These are phyloP conservation scores for Sebastolobus alascanus DNA, from an alignment of 2,797 vertebrate species.

Conservation along the genomic window DNA sequence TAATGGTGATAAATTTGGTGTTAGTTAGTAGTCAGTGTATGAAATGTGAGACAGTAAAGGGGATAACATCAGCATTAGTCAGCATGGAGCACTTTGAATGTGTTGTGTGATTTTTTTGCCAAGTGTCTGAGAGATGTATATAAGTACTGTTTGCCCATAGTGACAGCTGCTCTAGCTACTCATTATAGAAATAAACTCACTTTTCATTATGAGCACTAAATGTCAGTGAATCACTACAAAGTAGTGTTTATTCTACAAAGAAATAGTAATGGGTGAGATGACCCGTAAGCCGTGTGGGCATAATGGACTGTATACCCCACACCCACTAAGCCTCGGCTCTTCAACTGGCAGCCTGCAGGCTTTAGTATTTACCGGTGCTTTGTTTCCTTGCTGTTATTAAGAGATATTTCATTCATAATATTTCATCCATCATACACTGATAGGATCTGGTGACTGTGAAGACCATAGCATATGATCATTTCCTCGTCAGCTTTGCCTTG, in stretches of 20 bases:
- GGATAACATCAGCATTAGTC: constrained; percentile 12
- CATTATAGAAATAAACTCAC: constrained; percentile 16
- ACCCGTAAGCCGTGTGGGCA: neutral
- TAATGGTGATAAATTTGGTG: neutral
- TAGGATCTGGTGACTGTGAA: neutral
- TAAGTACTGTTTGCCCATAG: constrained; percentile 22
- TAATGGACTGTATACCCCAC: neutral
- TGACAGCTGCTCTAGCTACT: constrained; percentile 19
- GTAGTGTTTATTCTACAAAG: constrained; percentile 33
- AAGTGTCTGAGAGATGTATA: constrained; percentile 3
- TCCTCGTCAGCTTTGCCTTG: too few species aligned
- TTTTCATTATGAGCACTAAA: constrained; percentile 35
- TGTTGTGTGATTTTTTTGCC: neutral
- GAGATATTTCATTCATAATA: neutral
- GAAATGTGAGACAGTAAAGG: neutral
- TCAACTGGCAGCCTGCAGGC: neutral
- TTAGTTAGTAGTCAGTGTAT: neutral
- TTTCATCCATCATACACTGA: neutral
- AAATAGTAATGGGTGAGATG: constrained; percentile 1
- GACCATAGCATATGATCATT: neutral
- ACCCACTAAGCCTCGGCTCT: neutral
- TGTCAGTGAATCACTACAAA: constrained; percentile 17
- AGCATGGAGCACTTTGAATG: constrained; percentile 6
- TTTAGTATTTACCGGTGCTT: neutral
- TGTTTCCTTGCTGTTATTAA: neutral